phyloP scores from a whole-genome alignment of 2,888 invertebrate genomes.

The Mellilla xanthometata region DNA sequence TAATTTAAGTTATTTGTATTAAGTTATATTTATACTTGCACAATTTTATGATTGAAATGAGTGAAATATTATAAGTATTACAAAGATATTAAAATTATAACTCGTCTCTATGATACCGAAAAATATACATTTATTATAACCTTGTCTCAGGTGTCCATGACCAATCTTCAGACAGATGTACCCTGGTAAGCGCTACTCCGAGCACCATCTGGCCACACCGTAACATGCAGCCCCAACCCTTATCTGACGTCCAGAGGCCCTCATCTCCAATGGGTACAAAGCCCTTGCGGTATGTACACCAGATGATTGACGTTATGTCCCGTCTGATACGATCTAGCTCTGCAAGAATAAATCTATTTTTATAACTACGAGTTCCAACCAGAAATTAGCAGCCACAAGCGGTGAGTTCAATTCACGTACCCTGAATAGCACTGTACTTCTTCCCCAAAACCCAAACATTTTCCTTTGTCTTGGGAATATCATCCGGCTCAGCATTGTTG shows the following conservation, averaged over 20 bases:
- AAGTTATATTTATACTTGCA: too few relatives aligned
- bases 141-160: conserved; percentile 90
- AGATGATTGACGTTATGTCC: conserved; percentile 94
- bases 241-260: conserved; percentile 91
- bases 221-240: conserved; percentile 99
- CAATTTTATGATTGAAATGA: too few relatives aligned
- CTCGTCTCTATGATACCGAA: too few relatives aligned
- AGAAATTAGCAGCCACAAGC: background rate
- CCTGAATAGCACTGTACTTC: conserved; percentile 91
- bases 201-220: conserved; percentile 99
- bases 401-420: conserved; percentile 61
- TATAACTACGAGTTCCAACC: background rate
- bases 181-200: conserved; percentile 91
- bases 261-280: conserved; percentile 96
- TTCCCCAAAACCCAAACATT: conserved; percentile 96
- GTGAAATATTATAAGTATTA: too few relatives aligned
- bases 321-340: conserved; percentile 93
- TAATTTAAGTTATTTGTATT: too few relatives aligned
- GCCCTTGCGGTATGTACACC: conserved; percentile 98
- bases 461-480: conserved; percentile 94
- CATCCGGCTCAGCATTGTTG: conserved; percentile 87
- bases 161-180: conserved; percentile 94
- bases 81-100: too few relatives aligned
- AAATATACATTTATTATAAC: conserved; percentile 37
- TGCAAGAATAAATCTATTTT: conserved; percentile 63